Base-by-base conservation (phyloP, 2,797 vertebrate species). In the Argya squamiceps region DNA sequence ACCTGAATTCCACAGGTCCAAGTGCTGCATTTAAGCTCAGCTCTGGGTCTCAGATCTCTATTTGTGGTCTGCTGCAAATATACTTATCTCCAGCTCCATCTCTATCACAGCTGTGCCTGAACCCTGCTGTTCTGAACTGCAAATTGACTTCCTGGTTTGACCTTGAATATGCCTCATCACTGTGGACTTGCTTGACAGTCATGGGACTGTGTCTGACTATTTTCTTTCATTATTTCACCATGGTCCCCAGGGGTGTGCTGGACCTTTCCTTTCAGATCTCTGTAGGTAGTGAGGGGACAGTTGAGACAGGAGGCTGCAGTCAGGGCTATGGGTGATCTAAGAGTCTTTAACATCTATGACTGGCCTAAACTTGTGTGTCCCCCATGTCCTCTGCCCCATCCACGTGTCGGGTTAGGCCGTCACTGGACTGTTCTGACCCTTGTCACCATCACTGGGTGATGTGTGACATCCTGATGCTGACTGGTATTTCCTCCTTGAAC, bases 311-410 rank as follows among this genome's bases (percentile, higher is more conserved):
- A 81, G 23, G 49, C 23, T 82, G 49, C 49, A 36, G 53, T 53
- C 55, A 58, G 55, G 68, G 18, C 12, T 34, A 15, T 0, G 0
- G 24, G 29, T 19, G 12, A 71, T 53, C 43, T 27, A 32, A 58
- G 52, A 64, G 27, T 13, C 12, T 7, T 76, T 59, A 32, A 49
- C 27, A 36, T 8, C 29, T 10, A 10, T 56, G 24, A 19, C 10
- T 1, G 5, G 14, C 10, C 58, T 76, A 30, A 83, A 18, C 6
- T 18, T 69, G 12, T 47, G 30, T 4, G 4, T 74, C 9, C 19
- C 11, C 18, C 22, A 11, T 24, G 14, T 20, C 17, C 34, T 36
- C 60, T 74, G 56, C 8, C 43, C 30, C 0, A 0, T 26, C 17
- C 18, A 41, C 63, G 11, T 24, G 30, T 17, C 8, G n/a, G 23